A percentile compares a stretch with the other conserved stretches of the same genome.
These are phyloP conservation scores for Melanotaenia boesemani DNA, from an alignment of 2,797 vertebrate genomes.

Conservation along the genomic window DNA sequence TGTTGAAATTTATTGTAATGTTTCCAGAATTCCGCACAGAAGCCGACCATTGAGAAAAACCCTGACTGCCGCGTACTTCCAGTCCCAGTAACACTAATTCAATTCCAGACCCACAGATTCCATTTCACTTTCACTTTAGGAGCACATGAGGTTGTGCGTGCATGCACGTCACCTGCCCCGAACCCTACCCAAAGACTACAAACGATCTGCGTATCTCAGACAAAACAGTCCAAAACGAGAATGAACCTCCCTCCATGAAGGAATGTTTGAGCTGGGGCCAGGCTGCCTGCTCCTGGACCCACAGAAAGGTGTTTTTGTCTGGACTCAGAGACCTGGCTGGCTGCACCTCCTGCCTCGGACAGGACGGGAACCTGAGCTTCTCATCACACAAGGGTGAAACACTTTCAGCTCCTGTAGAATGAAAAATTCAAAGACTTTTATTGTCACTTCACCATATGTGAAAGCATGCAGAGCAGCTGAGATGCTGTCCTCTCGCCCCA, in stretches of 20 bases:
- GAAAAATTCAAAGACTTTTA: too few relatives aligned
- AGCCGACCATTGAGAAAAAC: conserved; percentile 36
- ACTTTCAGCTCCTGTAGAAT: conserved; percentile 78
- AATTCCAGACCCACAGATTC: conserved; percentile 48
- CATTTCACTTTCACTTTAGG: conserved; percentile 52
- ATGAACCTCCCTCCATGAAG: conserved; percentile 68
- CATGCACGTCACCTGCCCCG: conserved; percentile 66
- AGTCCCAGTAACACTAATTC: conserved; percentile 56
- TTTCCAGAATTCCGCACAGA: conserved; percentile 31
- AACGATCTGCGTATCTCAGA: conserved; percentile 76
- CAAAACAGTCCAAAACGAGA: conserved; percentile 82
- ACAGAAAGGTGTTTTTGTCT: conserved; percentile 87
- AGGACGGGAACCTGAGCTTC: conserved; percentile 79
- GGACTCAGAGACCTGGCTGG: conserved; percentile 67
- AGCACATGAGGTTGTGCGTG: conserved; percentile 38
- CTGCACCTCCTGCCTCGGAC: conserved; percentile 66
- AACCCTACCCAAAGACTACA: conserved; percentile 83
- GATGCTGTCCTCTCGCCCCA: too few relatives aligned
- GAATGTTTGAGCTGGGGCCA: conserved; percentile 75
- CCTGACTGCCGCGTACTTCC: conserved; percentile 58
- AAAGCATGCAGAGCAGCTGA: too few relatives aligned
- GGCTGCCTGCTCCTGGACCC: conserved; percentile 74
- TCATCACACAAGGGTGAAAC: conserved; percentile 82
- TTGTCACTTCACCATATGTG: too few relatives aligned
- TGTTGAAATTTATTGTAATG: conserved; percentile 6